Evolutionary conservation across 1,140 invertebrate genomes (phyloP), one percentile per base, ranked within the genome.

Genomic region (Ceratina australensis): DNA sequence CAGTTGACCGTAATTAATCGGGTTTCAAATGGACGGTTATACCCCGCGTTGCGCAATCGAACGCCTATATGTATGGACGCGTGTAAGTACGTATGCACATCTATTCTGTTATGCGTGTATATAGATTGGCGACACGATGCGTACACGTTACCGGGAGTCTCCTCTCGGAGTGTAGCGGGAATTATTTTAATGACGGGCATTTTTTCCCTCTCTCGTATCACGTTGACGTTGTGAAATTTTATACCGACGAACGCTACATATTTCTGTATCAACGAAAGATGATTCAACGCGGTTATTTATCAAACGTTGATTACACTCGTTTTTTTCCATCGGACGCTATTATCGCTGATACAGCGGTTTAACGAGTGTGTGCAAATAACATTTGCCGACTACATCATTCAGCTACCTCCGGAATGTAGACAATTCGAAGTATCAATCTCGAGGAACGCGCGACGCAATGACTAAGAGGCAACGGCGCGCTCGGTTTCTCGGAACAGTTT

Each of bases 1-100:
- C 74, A 83, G 81, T 83, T 69, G 82, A 28, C 81, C 72, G 47
- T 82, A 82, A 83, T 83, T 82, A 83, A 83, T 76, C 81, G 71
- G 59, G 77, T 79, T 82, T 79, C 49, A 82, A 66, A 28, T 49
- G 81, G 66, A 83, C 72, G 66, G 60, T 83, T 83, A 79, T 83
- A 79, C 68, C 66, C 71, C 52, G 50, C 66, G 57, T 57, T 47
- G 54, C 66, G 72, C 73, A 72, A 78, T 78, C 68, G 57, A 57
- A 65, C 68, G 52, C n/a, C n/a, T n/a, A n/a, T n/a, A n/a, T n/a
- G n/a, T n/a, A n/a, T n/a, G n/a, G n/a, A n/a, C n/a, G n/a, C n/a
- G n/a, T n/a, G n/a, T n/a, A n/a, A n/a, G n/a, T n/a, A 42, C 10
- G 10, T 42, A 72, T 65, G 63, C 50, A 78, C 59, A 72, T 64